phyloP scores from a whole-genome alignment of 2,797 vertebrate species.

The Darevskia mixta region DNA sequence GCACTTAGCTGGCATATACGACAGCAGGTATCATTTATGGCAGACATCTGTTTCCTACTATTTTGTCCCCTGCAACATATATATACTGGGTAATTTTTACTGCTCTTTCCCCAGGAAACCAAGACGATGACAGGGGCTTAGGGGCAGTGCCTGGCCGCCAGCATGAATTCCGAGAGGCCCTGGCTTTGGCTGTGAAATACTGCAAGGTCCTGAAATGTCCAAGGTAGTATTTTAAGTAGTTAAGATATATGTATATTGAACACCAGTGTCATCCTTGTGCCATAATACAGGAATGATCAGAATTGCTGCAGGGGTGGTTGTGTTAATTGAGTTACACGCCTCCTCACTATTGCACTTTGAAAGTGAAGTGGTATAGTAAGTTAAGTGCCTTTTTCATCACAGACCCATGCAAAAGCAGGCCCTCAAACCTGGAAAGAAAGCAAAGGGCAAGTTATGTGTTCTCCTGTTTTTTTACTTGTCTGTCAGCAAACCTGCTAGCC shows the following conservation, averaged over 20 bases:
- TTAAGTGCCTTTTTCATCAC: background rate
- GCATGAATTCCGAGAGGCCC: slow-evolving; percentile 85
- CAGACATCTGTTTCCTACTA: background rate
- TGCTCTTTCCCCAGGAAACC: slow-evolving; percentile 77
- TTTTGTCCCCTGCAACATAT: background rate
- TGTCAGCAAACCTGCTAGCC: background rate
- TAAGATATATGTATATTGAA: background rate
- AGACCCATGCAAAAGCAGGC: background rate
- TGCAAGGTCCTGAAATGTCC: slow-evolving; percentile 86
- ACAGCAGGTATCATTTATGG: background rate
- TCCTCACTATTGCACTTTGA: background rate
- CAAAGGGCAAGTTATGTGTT: background rate
- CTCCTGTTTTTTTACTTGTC: background rate
- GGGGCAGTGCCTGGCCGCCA: slow-evolving; percentile 82
- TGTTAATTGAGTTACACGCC: background rate
- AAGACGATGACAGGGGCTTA: slow-evolving; percentile 82
- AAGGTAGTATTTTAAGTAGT: slow-evolving; percentile 75
- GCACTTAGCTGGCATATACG: background rate
- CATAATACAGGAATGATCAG: background rate
- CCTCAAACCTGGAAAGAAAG: background rate
- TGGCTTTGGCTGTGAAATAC: slow-evolving; percentile 85
- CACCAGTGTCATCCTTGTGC: background rate
- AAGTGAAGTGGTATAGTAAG: background rate
- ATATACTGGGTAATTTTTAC: background rate
- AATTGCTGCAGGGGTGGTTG: background rate